phyloP scores from a whole-genome alignment of 2,888 invertebrate genomes.

The Frankliniella fusca region DNA sequence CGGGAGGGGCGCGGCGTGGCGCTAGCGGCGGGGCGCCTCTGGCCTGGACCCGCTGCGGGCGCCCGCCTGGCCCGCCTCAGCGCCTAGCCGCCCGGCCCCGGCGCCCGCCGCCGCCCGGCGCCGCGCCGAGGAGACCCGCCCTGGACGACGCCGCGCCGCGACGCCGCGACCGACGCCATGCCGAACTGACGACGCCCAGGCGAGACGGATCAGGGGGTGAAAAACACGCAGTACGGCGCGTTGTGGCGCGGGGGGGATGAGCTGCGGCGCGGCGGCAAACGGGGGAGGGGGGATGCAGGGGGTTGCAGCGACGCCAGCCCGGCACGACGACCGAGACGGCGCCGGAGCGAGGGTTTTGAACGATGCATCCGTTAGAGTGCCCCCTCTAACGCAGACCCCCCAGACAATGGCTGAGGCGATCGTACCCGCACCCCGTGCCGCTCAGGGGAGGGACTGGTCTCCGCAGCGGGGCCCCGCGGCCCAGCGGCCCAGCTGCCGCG shows the following conservation, averaged over 20 bases:
- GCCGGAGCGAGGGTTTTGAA: constrained; percentile 15
- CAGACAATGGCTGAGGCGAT: no score
- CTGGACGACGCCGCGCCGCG: neutral
- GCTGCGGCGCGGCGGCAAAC: no score
- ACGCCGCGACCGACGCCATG: neutral
- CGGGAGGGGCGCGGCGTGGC: no score
- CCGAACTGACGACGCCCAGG: neutral
- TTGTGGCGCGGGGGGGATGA: no score
- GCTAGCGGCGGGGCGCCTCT: constrained; percentile 4
- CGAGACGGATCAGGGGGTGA: neutral
- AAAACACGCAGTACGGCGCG: no score
- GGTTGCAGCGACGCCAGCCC: neutral
- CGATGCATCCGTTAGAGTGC: no score
- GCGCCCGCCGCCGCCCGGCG: neutral
- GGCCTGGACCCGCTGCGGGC: neutral
- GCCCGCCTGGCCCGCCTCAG: constrained; percentile 6
- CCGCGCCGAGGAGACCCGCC: neutral
- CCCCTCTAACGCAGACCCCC: no score
- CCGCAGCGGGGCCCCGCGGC: no score
- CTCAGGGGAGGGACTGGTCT: no score
- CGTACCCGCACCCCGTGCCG: no score
- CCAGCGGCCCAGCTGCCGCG: no score
- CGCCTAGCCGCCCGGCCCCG: neutral
- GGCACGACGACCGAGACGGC: constrained; percentile 31
- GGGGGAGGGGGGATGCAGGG: no score